These are phyloP conservation scores for Phoebastria nigripes DNA, from an alignment of 2,797 vertebrate genomes.

Conservation along the genomic window DNA sequence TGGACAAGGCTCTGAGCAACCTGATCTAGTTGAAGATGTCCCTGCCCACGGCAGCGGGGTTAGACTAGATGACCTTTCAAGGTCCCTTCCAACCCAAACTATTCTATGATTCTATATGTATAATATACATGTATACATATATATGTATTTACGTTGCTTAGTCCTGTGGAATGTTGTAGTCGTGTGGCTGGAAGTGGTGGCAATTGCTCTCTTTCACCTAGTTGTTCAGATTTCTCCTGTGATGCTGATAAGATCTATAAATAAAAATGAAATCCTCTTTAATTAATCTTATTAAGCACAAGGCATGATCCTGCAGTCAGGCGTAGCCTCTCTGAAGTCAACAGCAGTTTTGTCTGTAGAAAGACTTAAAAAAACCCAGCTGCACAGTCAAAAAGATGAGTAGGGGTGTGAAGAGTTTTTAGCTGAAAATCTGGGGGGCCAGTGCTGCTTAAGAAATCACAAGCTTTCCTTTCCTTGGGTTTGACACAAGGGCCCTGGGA, in stretches of 20 bases:
- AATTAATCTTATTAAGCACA: constrained; percentile 14
- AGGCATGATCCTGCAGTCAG: not conserved
- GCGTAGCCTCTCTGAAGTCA: not conserved
- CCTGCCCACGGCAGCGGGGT: no score
- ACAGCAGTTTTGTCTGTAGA: not conserved
- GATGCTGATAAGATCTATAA: constrained; percentile 4
- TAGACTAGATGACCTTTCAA: no score
- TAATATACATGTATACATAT: not conserved
- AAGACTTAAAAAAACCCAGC: not conserved
- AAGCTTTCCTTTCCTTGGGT: not conserved
- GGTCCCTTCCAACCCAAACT: no score
- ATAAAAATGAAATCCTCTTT: not conserved
- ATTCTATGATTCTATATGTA: no score
- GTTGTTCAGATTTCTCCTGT: constrained; percentile 6
- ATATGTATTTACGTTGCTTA: not conserved
- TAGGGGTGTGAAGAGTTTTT: not conserved
- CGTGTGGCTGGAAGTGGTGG: not conserved
- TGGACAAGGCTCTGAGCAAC: no score
- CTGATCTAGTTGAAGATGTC: no score
- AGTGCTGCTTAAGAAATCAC: not conserved
- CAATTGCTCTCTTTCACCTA: not conserved
- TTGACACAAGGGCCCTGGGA: not conserved
- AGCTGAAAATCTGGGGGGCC: not conserved
- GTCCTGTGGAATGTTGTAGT: not conserved
- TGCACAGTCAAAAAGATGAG: not conserved